Base-by-base conservation (phyloP, 2,113 vertebrate genomes). In the Abramis brama region DNA sequence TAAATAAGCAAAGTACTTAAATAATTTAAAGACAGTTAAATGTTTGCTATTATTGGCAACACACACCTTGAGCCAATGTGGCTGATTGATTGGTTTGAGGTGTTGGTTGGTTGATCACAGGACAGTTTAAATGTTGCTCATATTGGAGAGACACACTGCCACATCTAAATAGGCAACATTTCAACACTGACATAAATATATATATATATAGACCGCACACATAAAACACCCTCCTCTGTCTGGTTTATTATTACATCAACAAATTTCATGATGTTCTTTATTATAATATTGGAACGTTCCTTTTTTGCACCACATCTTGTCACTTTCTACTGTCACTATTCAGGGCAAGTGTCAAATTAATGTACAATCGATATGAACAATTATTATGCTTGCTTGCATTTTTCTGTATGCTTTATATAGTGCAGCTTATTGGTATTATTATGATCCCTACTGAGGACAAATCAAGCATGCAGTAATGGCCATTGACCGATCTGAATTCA, bases 371-470 rank as follows among this genome's bases (percentile, higher is more conserved):
- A 74, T 47, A 74, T 47, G n/a, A 47, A 47, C 71, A 47, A 74
- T 74, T 45, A 47, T 43, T 43, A 43, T 43, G 8, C 5, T 15
- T 47, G 23, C 71, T 45, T 74, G 11, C 39, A 25, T 74, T 10
- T 71, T 73, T 74, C 11, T 45, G 10, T 74, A n/a, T n/a, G 12
- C 39, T 47, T 17, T 17, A 74, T 45, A n/a, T 45, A 43, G 5
- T 13, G 19, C 71, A 74, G 71, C 43, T 74, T 43, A 47, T 27
- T 74, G 7, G 45, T 74, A 74, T 74, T 74, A 43, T 74, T 47
- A 74, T 74, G 43, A 25, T 74, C 43, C 39, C 15, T 74, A 43
- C 9, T 7, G 23, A 25, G 43, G 33, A 23, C 6, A 47, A 74
- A 74, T 74, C 71, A 74, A 25, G 43, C 71, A n/a, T 13, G 17